Percentiles rank a stretch among this genome's conserved stretches.
Evolutionary conservation across 37 sponge, comb jelly and placozoan species (phyloP).

Genomic region (Petrosia ficiformis): DNA sequence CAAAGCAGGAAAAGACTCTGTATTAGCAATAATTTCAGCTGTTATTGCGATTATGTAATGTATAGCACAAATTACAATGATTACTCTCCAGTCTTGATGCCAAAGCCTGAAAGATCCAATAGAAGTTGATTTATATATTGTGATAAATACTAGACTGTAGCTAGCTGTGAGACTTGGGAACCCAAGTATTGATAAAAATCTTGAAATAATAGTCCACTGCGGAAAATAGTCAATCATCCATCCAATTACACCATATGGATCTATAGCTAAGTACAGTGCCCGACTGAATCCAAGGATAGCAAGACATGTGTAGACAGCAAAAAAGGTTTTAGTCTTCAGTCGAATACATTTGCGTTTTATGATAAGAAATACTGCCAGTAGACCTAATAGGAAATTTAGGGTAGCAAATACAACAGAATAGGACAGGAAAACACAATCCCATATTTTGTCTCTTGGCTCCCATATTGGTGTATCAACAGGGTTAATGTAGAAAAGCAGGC

Average conservation of each 20-base stretch:
- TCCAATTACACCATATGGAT: slow-evolving; percentile 34
- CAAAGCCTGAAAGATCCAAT: slow-evolving; percentile 20
- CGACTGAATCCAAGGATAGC: slow-evolving; percentile 47
- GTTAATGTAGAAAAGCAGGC: not conserved
- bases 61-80: slow-evolving; percentile 13
- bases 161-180: slow-evolving; percentile 57
- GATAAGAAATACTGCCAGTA: slow-evolving; percentile 13
- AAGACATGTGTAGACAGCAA: slow-evolving; percentile 26
- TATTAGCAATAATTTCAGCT: slow-evolving; percentile 17
- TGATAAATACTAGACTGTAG: slow-evolving; percentile 45
- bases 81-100: slow-evolving; percentile 14
- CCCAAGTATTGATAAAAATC: slow-evolving; percentile 26
- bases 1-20: slow-evolving; percentile 18
- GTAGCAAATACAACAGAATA: slow-evolving; percentile 3
- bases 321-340: slow-evolving; percentile 31
- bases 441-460: slow-evolving; percentile 3
- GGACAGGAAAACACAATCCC: slow-evolving; percentile 10
- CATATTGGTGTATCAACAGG: not conserved
- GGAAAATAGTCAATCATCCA: not conserved
- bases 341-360: slow-evolving; percentile 27
- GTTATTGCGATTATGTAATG: slow-evolving; percentile 42
- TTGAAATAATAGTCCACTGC: slow-evolving; percentile 26
- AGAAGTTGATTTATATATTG: slow-evolving; percentile 18
- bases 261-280: slow-evolving; percentile 1
- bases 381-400: slow-evolving; percentile 21